These are phyloP conservation scores for Drosophila sucinea DNA, from an alignment of 1,140 invertebrate genomes.

Conservation along the genomic window DNA sequence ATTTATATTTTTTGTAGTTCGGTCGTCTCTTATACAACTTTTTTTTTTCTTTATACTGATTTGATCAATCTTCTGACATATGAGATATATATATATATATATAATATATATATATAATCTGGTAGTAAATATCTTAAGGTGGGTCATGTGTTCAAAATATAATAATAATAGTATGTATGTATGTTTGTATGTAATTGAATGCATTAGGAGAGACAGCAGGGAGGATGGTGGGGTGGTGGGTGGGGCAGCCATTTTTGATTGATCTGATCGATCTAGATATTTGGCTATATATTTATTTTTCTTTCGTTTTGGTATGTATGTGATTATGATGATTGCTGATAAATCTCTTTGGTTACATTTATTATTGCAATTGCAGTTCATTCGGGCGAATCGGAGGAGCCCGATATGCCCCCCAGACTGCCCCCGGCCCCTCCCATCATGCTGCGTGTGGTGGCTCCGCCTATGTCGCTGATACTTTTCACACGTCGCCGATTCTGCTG, in stretches of 20 bases:
- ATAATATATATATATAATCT: slow-evolving; percentile 50
- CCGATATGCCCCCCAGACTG: slow-evolving; percentile 81
- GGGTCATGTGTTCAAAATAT: slow-evolving; percentile 52
- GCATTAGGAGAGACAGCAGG: slow-evolving; percentile 26
- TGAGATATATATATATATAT: slow-evolving; percentile 49
- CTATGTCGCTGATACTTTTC: slow-evolving; percentile 89
- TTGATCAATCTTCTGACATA: slow-evolving; percentile 11
- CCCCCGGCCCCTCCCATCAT: slow-evolving; percentile 60
- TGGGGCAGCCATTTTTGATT: background rate
- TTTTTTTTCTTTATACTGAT: background rate
- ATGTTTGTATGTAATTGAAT: slow-evolving; percentile 40
- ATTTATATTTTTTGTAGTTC: background rate
- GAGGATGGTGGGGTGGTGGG: background rate
- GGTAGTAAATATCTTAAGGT: slow-evolving; percentile 40
- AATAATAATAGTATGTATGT: slow-evolving; percentile 23
- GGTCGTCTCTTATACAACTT: background rate
- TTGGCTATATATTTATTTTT: slow-evolving; percentile 5
- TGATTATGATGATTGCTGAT: slow-evolving; percentile 12
- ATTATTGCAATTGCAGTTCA: slow-evolving; percentile 46
- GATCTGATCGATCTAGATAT: background rate
- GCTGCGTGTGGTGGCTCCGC: slow-evolving; percentile 84
- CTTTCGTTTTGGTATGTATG: slow-evolving; percentile 16
- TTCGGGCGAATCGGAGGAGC: slow-evolving; percentile 72
- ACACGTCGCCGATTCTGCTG: slow-evolving; percentile 87
- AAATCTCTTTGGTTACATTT: slow-evolving; percentile 62